These are phyloP conservation scores for Rhinichthys klamathensis DNA, from an alignment of 2,113 vertebrate species.

Conservation along the genomic window DNA sequence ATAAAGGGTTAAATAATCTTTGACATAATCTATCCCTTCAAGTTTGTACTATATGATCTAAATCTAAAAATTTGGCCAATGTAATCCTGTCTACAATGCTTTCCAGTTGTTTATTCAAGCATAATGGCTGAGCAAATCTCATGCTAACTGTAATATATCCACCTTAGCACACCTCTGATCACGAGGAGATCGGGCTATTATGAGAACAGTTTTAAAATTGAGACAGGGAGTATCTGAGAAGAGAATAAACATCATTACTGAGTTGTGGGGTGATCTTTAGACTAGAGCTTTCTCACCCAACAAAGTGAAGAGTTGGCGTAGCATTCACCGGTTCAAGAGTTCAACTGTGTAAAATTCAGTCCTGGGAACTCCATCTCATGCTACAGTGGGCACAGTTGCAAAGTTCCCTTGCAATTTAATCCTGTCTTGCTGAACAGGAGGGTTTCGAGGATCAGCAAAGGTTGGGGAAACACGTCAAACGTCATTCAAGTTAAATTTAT, in stretches of 20 bases:
- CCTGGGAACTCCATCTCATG: slow-evolving; percentile 47
- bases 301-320: slow-evolving; percentile 11
- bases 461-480: slow-evolving; percentile 27
- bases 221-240: background rate
- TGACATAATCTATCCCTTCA: too few relatives aligned
- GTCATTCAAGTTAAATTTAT: slow-evolving; percentile 46
- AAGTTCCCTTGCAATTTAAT: slow-evolving; percentile 33
- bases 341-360: slow-evolving; percentile 36
- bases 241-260: background rate
- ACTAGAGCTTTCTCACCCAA: slow-evolving; percentile 6
- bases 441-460: slow-evolving; percentile 2
- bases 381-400: slow-evolving; percentile 31
- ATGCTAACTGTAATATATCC: background rate
- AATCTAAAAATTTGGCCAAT: background rate
- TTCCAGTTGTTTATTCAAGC: slow-evolving; percentile 10
- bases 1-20: too few relatives aligned
- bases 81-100: background rate
- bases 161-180: background rate
- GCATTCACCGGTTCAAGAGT: slow-evolving; percentile 21
- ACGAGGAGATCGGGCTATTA: background rate
- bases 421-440: slow-evolving; percentile 17
- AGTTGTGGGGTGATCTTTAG: background rate
- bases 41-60: too few relatives aligned
- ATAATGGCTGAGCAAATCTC: background rate
- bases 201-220: background rate